These are phyloP conservation scores for Tanypteryx hageni DNA, from an alignment of 2,888 invertebrate genomes.

Conservation along the genomic window DNA sequence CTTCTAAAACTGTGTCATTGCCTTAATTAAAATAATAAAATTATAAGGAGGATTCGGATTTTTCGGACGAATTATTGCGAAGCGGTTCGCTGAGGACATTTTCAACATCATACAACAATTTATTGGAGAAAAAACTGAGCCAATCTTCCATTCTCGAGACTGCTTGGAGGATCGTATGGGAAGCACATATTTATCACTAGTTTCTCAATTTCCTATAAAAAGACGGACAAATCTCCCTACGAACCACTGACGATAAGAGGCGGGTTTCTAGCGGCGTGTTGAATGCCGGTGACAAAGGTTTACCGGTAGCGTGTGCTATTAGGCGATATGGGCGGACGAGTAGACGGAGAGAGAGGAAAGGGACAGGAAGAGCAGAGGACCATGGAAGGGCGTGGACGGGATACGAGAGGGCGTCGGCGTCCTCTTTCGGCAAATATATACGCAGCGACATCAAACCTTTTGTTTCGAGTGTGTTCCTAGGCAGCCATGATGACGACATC, in stretches of 20 bases:
- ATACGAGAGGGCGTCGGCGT: conserved; percentile 1
- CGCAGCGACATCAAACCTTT: neutral
- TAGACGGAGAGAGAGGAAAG: neutral
- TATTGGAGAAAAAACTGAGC: too few relatives aligned
- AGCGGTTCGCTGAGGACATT: too few relatives aligned
- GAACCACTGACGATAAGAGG: conserved; percentile 21
- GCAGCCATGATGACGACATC: neutral
- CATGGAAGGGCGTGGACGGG: conserved; percentile 53
- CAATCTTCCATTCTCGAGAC: too few relatives aligned
- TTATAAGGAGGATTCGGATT: too few relatives aligned
- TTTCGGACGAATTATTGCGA: too few relatives aligned
- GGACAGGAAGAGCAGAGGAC: conserved; percentile 31
- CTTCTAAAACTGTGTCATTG: too few relatives aligned
- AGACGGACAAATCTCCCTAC: neutral
- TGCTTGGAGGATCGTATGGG: too few relatives aligned
- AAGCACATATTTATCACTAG: too few relatives aligned
- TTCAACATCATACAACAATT: too few relatives aligned
- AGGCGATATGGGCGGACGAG: conserved; percentile 50
- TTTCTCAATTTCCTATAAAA: too few relatives aligned
- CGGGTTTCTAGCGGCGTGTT: conserved; percentile 2
- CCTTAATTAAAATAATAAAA: too few relatives aligned
- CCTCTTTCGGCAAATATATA: conserved; percentile 28
- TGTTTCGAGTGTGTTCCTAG: neutral
- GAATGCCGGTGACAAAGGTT: conserved; percentile 51
- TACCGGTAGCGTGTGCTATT: conserved; percentile 54